Percentiles rank a stretch among this genome's conserved stretches.
Evolutionary conservation across 2,888 invertebrate genomes (phyloP).

Genomic region (Norana najaformis): DNA sequence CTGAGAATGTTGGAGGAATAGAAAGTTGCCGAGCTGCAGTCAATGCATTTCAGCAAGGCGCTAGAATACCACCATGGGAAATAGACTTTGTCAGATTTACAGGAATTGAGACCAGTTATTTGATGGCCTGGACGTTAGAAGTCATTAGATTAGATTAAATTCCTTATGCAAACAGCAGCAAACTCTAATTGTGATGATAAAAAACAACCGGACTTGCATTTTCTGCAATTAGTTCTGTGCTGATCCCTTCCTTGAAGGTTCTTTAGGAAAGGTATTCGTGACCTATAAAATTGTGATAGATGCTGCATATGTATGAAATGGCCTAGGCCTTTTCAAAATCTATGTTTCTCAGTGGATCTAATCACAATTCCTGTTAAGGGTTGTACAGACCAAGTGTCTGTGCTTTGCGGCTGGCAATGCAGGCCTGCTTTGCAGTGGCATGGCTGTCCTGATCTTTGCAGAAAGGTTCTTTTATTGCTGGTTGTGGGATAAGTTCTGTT

Average conservation of each 20-base stretch:
- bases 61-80: not conserved
- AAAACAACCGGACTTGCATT: not conserved
- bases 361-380: not conserved
- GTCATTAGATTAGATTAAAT: not conserved
- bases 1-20: not conserved
- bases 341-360: not conserved
- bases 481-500: not conserved
- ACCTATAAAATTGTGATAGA: not conserved
- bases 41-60: not conserved
- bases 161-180: not conserved
- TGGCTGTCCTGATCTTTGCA: not conserved
- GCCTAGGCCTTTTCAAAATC: not conserved
- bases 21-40: not conserved
- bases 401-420: not conserved
- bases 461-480: not conserved
- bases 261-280: not conserved
- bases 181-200: not conserved
- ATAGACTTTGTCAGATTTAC: not conserved
- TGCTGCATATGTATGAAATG: not conserved
- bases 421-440: not conserved
- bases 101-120: not conserved
- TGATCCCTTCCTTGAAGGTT: not conserved
- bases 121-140: not conserved
- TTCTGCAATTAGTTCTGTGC: not conserved
- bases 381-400: not conserved